Base-by-base conservation (phyloP, 2,113 vertebrate species). In the Neolamprologus ventralis region DNA sequence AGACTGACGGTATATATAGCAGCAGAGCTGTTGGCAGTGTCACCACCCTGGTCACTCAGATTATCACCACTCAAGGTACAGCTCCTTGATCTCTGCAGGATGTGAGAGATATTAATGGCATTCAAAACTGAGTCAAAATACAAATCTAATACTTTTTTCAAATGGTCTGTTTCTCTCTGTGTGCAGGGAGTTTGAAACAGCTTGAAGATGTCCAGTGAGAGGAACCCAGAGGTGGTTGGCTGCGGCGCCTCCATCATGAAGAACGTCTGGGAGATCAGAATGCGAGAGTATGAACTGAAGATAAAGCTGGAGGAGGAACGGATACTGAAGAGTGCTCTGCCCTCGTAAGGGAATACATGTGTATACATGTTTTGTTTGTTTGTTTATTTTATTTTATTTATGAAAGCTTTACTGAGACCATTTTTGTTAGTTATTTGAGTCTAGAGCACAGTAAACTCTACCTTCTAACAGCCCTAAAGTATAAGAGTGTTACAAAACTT, bases 181-280 rank as follows among this genome's bases (percentile, higher is more conserved):
- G 13, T 71, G n/a, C 85, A 89, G 79, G 81, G 2, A 9, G 9
- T 84, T 45, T 65, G 26, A 63, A 82, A 11, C 40, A 33, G 11
- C 33, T 84, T 42, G 28, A 92, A 84, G 71, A 94, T 94, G 94
- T 86, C 82, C 0, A 31, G 6, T 12, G 92, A 94, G 2, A 91
- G 57, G 87, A 90, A 68, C 21, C 19, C 51, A 0, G 92, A 94
- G 71, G 90, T 84, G 19, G 88, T 71, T 1, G 89, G 87, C 85
- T 92, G 87, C 2, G 73, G 71, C 0, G 90, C 92, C 85, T 89
- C 85, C 81, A 92, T 94, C 90, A 91, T 94, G 91, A 94, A 17
- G 89, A 90, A 91, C 12, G 86, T 93, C 2, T 94, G 94, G 94
- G 87, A 89, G 89, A 94, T 93, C 86, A 80, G 94, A 35, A 5